These are phyloP conservation scores for Papilio elwesi DNA, from an alignment of 2,888 invertebrate genomes.

Conservation along the genomic window DNA sequence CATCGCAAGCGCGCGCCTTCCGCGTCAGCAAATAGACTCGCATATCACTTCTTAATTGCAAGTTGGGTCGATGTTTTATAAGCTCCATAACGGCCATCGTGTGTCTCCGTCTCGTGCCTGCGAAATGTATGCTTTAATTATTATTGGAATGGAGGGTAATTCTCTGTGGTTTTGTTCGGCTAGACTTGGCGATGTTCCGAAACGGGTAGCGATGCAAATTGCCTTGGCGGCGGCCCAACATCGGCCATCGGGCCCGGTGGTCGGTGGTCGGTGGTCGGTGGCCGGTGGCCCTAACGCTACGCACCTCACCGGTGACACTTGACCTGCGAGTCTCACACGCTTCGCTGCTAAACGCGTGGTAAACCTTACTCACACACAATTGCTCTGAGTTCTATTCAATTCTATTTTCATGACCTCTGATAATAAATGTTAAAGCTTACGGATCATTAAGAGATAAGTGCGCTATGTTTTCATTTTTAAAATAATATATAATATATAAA, in stretches of 20 bases:
- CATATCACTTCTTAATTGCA: constrained; percentile 82
- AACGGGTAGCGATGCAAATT: constrained; percentile 84
- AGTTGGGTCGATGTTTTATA: constrained; percentile 80
- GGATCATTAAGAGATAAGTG: not conserved
- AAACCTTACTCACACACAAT: not conserved
- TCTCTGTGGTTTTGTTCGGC: constrained; percentile 84
- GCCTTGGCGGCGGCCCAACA: constrained; percentile 83
- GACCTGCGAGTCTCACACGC: constrained; percentile 49
- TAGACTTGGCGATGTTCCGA: constrained; percentile 85
- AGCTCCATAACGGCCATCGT: constrained; percentile 82
- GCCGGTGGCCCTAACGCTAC: constrained; percentile 61
- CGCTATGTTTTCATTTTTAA: not conserved
- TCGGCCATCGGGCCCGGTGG: constrained; percentile 71
- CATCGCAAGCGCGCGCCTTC: constrained; percentile 81
- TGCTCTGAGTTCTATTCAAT: not conserved
- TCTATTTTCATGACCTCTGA: not conserved
- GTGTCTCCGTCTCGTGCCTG: constrained; percentile 66
- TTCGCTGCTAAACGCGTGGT: too few species aligned
- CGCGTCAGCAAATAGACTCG: constrained; percentile 82
- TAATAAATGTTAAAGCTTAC: constrained; percentile 14
- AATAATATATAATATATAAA: too few species aligned
- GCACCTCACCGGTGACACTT: constrained; percentile 55
- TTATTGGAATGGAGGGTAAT: constrained; percentile 85
- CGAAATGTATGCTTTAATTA: constrained; percentile 84
- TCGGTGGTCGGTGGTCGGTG: constrained; percentile 63